A percentile compares a stretch with the other conserved stretches of the same genome.
phyloP scores from a whole-genome alignment of 2,797 vertebrate genomes.

The Lepidocolaptes lacrymiger region DNA sequence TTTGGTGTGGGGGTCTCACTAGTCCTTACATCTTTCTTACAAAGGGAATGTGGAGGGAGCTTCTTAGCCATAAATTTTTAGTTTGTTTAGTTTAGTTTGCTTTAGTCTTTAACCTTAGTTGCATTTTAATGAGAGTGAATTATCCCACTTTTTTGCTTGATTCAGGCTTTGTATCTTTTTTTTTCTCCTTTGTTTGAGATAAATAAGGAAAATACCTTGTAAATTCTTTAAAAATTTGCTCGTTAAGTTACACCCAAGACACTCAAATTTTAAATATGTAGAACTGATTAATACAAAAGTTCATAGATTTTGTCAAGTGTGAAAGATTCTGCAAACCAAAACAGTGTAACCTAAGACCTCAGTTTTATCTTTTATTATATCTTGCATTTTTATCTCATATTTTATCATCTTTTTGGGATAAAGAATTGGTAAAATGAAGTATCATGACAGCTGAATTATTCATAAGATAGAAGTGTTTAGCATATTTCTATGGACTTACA shows the following conservation, averaged over 20 bases:
- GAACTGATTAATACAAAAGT: neutral
- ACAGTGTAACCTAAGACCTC: neutral
- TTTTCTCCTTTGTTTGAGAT: too few species aligned
- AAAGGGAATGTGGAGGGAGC: neutral
- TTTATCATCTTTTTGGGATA: neutral
- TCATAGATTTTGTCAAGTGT: neutral
- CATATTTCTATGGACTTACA: neutral
- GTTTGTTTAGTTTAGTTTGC: neutral
- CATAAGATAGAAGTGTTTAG: neutral
- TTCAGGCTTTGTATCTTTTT: neutral
- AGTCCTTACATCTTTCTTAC: neutral
- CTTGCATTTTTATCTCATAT: neutral
- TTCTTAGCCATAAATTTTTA: neutral
- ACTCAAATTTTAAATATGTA: neutral
- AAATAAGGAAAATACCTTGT: neutral
- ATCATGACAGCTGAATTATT: neutral
- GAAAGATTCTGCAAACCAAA: neutral
- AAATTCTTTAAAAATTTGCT: neutral
- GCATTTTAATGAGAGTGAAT: neutral
- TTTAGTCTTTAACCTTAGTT: slow-evolving; percentile 5
- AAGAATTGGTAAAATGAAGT: neutral
- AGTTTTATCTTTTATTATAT: neutral
- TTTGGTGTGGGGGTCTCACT: too few species aligned
- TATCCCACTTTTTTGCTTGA: neutral
- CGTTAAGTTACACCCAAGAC: neutral